phyloP scores from a whole-genome alignment of 2,888 invertebrate genomes.

The Metellina segmentata region DNA sequence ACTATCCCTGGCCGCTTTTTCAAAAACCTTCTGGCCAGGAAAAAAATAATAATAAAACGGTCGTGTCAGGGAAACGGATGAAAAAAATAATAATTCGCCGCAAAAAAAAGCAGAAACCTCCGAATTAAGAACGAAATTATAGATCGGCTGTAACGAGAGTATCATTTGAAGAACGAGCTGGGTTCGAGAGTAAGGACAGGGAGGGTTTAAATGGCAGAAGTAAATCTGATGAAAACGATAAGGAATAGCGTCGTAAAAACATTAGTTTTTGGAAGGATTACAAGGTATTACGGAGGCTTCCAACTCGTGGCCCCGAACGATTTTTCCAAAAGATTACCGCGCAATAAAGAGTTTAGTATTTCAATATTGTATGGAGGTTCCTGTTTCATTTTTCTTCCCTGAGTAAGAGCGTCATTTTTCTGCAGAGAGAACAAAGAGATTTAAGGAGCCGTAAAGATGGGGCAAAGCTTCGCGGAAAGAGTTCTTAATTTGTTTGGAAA shows the following conservation, averaged over 20 bases:
- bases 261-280: slow-evolving; percentile 40
- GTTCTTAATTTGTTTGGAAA: slow-evolving; percentile 1
- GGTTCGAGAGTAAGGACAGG: slow-evolving; percentile 28
- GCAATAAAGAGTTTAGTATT: slow-evolving; percentile 35
- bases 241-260: slow-evolving; percentile 39
- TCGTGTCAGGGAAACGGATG: not conserved
- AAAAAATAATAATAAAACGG: slow-evolving; percentile 1
- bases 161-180: slow-evolving; percentile 43
- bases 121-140: slow-evolving; percentile 46
- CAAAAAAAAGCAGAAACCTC: not conserved
- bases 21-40: not conserved
- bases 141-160: slow-evolving; percentile 17
- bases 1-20: not conserved
- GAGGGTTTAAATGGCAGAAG: not conserved
- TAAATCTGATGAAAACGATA: slow-evolving; percentile 19
- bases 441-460: not conserved
- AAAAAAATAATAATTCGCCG: not conserved
- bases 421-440: not conserved
- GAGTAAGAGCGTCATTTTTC: not conserved
- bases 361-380: not conserved
- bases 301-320: slow-evolving; percentile 3
- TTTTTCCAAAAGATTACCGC: slow-evolving; percentile 34
- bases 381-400: not conserved
- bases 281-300: slow-evolving; percentile 14
- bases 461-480: not conserved